phyloP scores from a whole-genome alignment of 2,797 vertebrate species.

The Cossypha dichroa region DNA sequence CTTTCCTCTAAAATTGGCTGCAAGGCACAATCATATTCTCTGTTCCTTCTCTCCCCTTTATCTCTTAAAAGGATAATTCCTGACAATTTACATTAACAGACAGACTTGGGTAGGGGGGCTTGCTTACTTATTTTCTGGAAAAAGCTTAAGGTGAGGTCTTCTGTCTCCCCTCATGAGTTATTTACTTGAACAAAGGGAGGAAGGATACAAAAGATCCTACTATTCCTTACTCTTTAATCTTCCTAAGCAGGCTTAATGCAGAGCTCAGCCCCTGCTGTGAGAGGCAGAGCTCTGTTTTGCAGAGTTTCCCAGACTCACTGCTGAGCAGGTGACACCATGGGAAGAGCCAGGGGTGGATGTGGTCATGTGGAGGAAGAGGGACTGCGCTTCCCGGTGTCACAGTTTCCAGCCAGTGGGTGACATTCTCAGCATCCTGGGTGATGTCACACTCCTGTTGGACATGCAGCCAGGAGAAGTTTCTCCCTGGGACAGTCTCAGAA shows the following conservation, averaged over 20 bases:
- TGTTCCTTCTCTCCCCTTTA: slow-evolving; percentile 48
- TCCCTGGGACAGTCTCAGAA: neutral
- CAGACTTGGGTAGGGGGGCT: neutral
- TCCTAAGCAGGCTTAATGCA: neutral
- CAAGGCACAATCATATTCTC: slow-evolving; percentile 48
- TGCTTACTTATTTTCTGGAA: neutral
- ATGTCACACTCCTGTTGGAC: neutral
- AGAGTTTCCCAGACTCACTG: neutral
- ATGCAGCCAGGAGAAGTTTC: neutral
- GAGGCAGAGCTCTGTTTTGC: neutral
- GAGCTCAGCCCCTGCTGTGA: neutral
- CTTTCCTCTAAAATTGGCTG: slow-evolving; percentile 21
- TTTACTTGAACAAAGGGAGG: neutral
- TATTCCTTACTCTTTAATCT: neutral
- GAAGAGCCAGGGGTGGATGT: neutral
- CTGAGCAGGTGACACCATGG: neutral
- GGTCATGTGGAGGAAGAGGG: neutral
- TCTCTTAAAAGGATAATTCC: slow-evolving; percentile 64
- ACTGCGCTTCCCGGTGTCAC: neutral
- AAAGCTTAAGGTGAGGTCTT: slow-evolving; percentile 10
- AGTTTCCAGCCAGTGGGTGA: neutral
- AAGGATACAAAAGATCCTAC: neutral
- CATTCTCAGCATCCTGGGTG: fast-evolving
- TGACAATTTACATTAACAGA: slow-evolving; percentile 10
- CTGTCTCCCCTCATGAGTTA: neutral